A percentile compares a stretch with the other conserved stretches of the same genome.
phyloP scores from a whole-genome alignment of 1,140 invertebrate species.

The Dufourea novaeangliae region DNA sequence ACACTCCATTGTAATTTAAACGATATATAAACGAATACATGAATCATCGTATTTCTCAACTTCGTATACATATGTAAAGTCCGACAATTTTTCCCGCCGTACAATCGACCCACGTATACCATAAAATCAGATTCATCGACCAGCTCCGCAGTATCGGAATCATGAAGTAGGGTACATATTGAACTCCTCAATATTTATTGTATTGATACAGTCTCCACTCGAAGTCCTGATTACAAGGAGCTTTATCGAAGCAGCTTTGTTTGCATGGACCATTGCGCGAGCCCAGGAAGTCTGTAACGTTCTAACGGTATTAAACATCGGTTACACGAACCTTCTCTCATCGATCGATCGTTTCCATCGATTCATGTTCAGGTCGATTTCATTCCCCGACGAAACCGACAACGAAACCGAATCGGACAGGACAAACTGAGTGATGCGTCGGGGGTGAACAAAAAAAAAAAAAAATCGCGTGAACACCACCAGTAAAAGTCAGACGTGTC shows the following conservation, averaged over 20 bases:
- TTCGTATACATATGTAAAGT: no score
- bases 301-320: slow-evolving; percentile 1
- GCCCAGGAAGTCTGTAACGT: neutral
- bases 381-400: no score
- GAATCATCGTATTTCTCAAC: no score
- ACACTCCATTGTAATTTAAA: no score
- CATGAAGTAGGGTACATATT: slow-evolving; percentile 1
- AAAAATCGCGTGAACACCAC: neutral
- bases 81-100: neutral
- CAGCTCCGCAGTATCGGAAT: neutral
- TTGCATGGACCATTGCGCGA: neutral
- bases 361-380: no score
- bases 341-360: no score
- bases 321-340: neutral
- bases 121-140: neutral
- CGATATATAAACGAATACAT: no score
- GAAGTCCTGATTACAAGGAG: slow-evolving; percentile 3
- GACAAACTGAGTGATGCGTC: no score
- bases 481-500: slow-evolving; percentile 24
- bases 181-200: slow-evolving; percentile 7
- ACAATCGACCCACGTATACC: neutral
- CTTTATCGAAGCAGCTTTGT: slow-evolving; percentile 2
- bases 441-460: no score
- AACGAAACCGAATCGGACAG: no score
- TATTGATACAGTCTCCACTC: neutral